Evolutionary conservation across 2,113 vertebrate species (phyloP), one percentile per base, ranked within the genome.

Genomic region (Heterotis niloticus): DNA sequence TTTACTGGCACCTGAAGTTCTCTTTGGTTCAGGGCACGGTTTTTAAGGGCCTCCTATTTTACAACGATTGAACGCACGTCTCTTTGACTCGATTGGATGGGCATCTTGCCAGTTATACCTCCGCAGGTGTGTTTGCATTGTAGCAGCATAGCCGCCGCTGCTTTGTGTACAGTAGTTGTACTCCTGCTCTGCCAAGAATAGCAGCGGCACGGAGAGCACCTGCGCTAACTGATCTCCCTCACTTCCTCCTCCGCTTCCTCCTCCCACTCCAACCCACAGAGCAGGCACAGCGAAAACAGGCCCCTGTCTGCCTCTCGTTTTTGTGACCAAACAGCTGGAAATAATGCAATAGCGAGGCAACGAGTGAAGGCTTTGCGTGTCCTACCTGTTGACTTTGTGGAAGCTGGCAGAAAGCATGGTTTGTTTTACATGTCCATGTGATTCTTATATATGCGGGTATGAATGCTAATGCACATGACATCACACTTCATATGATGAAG

Each of bases 151-250:
- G 79, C 73, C 71, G 13, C 80, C 59, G 51, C 24, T n/a, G 24
- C 60, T 74, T 68, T 80, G 59, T 69, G 57, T 56, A 16, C 52
- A 14, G 79, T 44, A 44, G 54, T 51, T 54, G 17, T 29, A 70
- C 24, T 77, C 28, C 44, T 74, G 77, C 20, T 78, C 76, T 54
- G 78, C 78, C 60, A 69, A 79, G 83, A 81, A 83, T 85, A 76
- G 85, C 81, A 79, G 78, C 69, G 82, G 81, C 84, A 87, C 90
- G 92, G 90, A 91, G 93, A 92, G 87, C 92, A 92, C 92, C 92
- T 93, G 85, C 81, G 80, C 76, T 28, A 82, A 34, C 84, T 78
- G 23, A 34, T 44, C 67, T 64, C 26, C 54, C 57, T 60, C 75
- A 76, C 59, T 56, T 57, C 73, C 26, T 34, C 64, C 75, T 56